Percentiles rank a stretch among this genome's conserved stretches.
Conservation (phyloP, 2,888 invertebrate genomes). For the Ecdyonurus torrentis region DNA sequence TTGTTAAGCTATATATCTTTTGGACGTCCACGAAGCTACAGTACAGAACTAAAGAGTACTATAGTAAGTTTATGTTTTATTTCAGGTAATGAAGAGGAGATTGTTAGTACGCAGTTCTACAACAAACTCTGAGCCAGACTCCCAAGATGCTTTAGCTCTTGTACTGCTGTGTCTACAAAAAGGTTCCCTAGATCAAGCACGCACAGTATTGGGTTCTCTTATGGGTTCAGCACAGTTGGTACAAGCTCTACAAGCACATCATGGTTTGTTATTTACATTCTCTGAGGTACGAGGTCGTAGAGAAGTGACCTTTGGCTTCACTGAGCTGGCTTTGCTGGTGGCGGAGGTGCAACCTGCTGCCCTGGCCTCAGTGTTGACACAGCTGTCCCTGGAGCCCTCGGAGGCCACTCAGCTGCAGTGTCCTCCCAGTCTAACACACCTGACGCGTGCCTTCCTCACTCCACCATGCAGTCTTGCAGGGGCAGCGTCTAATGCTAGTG, state of each 20-base stretch:
- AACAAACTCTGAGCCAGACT: neutral
- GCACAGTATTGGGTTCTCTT: slow-evolving; percentile 23
- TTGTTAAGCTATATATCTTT: too few relatives aligned
- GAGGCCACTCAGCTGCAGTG: neutral
- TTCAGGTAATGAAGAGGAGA: slow-evolving; percentile 17
- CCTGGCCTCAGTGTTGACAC: slow-evolving; percentile 30
- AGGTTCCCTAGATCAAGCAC: slow-evolving; percentile 30
- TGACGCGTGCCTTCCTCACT: neutral
- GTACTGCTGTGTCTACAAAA: slow-evolving; percentile 34
- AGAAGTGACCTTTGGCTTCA: slow-evolving; percentile 23
- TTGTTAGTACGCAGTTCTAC: neutral
- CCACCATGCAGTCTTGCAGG: neutral
- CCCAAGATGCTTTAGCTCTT: slow-evolving; percentile 25
- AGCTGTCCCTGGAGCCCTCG: slow-evolving; percentile 21
- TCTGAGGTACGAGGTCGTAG: slow-evolving; percentile 2
- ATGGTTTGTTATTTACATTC: slow-evolving; percentile 4
- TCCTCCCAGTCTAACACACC: neutral
- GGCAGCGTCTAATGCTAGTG: neutral
- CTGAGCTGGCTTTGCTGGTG: slow-evolving; percentile 34
- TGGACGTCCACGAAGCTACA: too few relatives aligned
- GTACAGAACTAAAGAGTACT: too few relatives aligned
- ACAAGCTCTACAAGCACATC: slow-evolving; percentile 4
- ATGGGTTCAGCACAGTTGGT: slow-evolving; percentile 7
- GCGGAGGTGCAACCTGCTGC: slow-evolving; percentile 30
- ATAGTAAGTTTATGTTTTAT: too few relatives aligned